A percentile compares a stretch with the other conserved stretches of the same genome.
phyloP scores from a whole-genome alignment of 2,113 vertebrate genomes.

The Jaculus jaculus region DNA sequence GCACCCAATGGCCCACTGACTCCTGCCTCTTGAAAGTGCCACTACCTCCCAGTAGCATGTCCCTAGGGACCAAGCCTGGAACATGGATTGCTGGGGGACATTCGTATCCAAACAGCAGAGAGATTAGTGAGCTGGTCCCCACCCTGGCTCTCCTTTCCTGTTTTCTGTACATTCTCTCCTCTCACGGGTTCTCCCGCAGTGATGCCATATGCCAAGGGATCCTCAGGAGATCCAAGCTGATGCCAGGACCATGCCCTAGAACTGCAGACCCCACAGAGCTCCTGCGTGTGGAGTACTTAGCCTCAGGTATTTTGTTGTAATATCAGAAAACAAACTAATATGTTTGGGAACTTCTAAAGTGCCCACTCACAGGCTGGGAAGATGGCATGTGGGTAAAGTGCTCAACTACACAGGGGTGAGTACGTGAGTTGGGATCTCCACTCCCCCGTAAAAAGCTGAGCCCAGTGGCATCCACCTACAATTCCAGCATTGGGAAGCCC shows the following conservation, averaged over 20 bases:
- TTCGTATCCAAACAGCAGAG: background rate
- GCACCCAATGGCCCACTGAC: background rate
- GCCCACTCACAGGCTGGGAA: no score
- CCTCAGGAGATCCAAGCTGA: background rate
- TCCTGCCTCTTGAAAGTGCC: no score
- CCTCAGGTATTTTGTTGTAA: background rate
- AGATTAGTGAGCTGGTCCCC: no score
- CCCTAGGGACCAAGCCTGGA: background rate
- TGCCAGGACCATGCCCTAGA: background rate
- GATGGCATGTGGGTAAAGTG: no score
- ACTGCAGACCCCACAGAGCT: background rate
- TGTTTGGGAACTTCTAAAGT: no score
- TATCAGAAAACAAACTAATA: no score
- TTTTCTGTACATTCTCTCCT: background rate
- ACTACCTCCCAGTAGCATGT: background rate
- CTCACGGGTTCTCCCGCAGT: background rate
- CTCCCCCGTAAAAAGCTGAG: no score
- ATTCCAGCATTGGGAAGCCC: no score
- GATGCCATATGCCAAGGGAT: background rate
- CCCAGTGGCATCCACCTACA: no score
- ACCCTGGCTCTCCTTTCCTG: background rate
- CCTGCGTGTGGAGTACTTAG: background rate
- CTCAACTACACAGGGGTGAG: no score
- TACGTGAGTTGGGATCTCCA: no score
- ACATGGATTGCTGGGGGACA: background rate